These are phyloP conservation scores for Fopius arisanus DNA, from an alignment of 1,140 invertebrate species.

Conservation along the genomic window DNA sequence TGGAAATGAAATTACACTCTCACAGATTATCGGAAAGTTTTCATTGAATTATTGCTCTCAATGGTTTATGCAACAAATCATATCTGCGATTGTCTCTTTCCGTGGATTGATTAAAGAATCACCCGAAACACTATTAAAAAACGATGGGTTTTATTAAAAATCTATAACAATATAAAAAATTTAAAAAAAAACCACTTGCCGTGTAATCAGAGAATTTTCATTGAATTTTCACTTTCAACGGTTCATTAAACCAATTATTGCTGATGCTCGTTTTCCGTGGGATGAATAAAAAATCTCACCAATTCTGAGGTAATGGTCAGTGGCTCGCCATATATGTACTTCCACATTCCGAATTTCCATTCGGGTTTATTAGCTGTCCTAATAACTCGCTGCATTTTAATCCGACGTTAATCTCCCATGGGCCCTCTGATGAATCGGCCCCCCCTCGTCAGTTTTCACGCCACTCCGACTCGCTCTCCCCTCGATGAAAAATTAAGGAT, in stretches of 20 bases:
- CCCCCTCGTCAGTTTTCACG: constrained; percentile 8
- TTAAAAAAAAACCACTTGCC: too few relatives aligned
- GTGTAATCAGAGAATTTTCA: too few relatives aligned
- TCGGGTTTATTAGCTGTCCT: constrained; percentile 41
- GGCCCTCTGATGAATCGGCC: constrained; percentile 17
- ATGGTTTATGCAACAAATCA: too few relatives aligned
- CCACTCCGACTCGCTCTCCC: neutral
- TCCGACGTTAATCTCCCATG: constrained; percentile 45
- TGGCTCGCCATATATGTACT: neutral
- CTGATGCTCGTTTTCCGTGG: neutral
- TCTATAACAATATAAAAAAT: too few relatives aligned
- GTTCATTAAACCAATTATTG: neutral
- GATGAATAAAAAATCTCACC: constrained; percentile 1
- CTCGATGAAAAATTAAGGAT: neutral
- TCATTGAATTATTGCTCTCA: too few relatives aligned
- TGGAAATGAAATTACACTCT: too few relatives aligned
- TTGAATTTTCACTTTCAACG: neutral
- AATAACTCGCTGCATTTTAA: constrained; percentile 45
- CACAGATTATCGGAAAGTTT: too few relatives aligned
- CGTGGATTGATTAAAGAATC: too few relatives aligned
- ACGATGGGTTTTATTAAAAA: too few relatives aligned
- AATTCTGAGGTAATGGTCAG: neutral
- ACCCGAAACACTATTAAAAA: too few relatives aligned
- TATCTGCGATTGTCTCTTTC: too few relatives aligned
- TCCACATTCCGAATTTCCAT: constrained; percentile 30